These are phyloP conservation scores for Cryptotermes secundus DNA, from an alignment of 1,140 invertebrate species.

Conservation along the genomic window DNA sequence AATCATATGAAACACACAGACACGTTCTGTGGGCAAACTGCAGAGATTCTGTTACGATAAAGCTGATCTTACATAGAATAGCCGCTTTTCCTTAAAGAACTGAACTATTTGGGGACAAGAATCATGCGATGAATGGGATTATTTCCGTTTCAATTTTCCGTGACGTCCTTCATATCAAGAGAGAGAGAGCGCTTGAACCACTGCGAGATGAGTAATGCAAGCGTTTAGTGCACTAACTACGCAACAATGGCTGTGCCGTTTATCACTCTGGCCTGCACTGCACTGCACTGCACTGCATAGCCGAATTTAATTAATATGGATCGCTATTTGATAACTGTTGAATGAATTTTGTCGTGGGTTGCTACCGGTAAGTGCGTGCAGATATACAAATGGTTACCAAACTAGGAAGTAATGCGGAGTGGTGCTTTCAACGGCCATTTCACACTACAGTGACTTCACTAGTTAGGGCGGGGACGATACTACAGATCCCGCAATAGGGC, in stretches of 20 bases:
- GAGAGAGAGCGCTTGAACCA: not conserved
- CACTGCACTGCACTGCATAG: not conserved
- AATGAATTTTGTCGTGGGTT: not conserved
- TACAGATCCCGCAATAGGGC: no score
- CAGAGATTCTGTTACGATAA: no score
- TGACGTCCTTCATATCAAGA: no score
- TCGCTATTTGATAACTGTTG: slow-evolving; percentile 4
- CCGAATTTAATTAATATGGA: slow-evolving; percentile 5
- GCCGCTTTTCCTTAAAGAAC: no score
- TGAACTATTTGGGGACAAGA: no score
- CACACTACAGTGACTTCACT: no score
- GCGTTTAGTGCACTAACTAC: not conserved
- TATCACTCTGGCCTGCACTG: not conserved
- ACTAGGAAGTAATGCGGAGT: not conserved
- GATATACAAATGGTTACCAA: slow-evolving; percentile 7
- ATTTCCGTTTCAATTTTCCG: no score
- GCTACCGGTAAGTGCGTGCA: not conserved
- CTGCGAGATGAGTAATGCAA: not conserved
- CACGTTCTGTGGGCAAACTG: no score
- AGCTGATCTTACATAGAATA: no score
- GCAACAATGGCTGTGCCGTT: not conserved
- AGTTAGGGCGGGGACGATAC: no score
- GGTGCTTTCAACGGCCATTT: not conserved
- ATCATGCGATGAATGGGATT: no score
- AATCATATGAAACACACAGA: no score